Base-by-base conservation (phyloP, 2,888 invertebrate genomes). In the Cerastis rubricosa region DNA sequence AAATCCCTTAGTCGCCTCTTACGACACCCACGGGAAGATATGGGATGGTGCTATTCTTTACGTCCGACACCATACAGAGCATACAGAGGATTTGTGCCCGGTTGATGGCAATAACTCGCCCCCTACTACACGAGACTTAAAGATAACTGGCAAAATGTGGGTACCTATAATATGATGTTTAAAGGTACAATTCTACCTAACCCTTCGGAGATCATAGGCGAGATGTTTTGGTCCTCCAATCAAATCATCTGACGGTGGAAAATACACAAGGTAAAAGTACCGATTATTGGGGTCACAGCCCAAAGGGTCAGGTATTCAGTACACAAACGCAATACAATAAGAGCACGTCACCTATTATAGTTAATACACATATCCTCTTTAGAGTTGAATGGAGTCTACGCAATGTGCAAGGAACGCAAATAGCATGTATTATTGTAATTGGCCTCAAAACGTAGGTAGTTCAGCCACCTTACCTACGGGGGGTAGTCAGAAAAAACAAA, bases 281-380 rank as follows among this genome's bases (percentile, higher is more conserved):
- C 57, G 66, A 74, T 17, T 47, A n/a, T 45, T 63, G 72, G 72
- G 79, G 73, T 85, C 83, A 76, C 45, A 66, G 51, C 2, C 25
- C 29, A 71, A 75, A 80, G 80, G 84, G 83, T 85, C 88, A 87
- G 89, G 73, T 86, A 54, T 81, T 78, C 70, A 67, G 72, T 78
- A 83, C 74, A 83, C 81, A 89, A 89, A 88, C 89, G 78, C 86
- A 82, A 73, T 82, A 88, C 88, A 88, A 88, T 87, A 88, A 76
- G 78, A 65, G 5, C 66, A 51, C n/a, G n/a, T n/a, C n/a, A n/a
- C 76, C 64, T 71, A 82, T 80, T 78, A 82, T 75, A 73, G 76
- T 83, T 86, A 87, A 75, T 79, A 81, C 78, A 61, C 66, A 59
- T 87, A 82, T 88, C 88, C 89, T 89, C 71, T 78, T 89, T 85